Evolutionary conservation across 2,888 invertebrate genomes (phyloP).

Genomic region (Drosophila lutescens): DNA sequence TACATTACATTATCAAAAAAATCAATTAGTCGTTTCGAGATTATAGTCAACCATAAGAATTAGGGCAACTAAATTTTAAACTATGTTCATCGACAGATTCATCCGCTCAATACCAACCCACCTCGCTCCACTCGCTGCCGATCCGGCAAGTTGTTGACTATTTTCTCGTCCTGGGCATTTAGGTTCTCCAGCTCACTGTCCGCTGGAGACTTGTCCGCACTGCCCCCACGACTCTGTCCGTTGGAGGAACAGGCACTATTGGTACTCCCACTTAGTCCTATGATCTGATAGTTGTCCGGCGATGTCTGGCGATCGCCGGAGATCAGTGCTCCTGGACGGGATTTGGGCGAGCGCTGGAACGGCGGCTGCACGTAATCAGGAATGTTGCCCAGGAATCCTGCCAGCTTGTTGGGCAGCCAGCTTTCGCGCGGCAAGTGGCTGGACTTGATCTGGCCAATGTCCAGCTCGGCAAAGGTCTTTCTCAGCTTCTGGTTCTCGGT

Average conservation of each 20-base stretch:
- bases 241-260: constrained; percentile 70
- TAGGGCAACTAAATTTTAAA: no score
- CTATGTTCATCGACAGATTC: no score
- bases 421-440: constrained; percentile 76
- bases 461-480: constrained; percentile 94
- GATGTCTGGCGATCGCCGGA: constrained; percentile 62
- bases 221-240: constrained; percentile 73
- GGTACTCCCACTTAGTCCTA: constrained; percentile 69
- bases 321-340: constrained; percentile 58
- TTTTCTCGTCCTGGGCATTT: constrained; percentile 78
- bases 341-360: constrained; percentile 72
- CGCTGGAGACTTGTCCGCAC: constrained; percentile 86
- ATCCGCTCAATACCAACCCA: constrained; percentile 34
- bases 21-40: no score
- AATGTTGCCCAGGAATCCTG: constrained; percentile 81
- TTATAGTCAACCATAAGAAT: no score
- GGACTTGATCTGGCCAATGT: constrained; percentile 86
- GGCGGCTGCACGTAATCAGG: constrained; percentile 82
- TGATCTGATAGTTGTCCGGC: constrained; percentile 82
- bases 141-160: constrained; percentile 78
- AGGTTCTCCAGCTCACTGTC: constrained; percentile 86
- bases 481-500: constrained; percentile 89
- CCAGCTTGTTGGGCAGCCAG: constrained; percentile 82
- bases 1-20: no score
- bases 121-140: constrained; percentile 77